Evolutionary conservation across 2,888 invertebrate species (phyloP).

Genomic region (Temnothorax unifasciatus): DNA sequence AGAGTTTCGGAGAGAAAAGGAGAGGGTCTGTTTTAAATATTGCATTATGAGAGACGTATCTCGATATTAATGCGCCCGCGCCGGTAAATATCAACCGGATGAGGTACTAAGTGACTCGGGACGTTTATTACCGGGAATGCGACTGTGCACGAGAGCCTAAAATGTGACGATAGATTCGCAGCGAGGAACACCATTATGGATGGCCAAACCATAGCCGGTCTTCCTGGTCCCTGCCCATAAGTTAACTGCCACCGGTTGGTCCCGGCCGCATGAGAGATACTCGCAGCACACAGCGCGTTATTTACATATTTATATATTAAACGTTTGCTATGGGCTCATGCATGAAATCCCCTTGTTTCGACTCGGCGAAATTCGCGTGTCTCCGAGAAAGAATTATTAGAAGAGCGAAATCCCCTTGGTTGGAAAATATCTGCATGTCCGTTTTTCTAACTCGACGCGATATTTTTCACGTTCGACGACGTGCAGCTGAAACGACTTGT

Average conservation of each 20-base stretch:
- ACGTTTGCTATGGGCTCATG: slow-evolving; percentile 69
- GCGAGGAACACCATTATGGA: slow-evolving; percentile 77
- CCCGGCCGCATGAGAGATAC: slow-evolving; percentile 82
- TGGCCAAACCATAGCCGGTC: slow-evolving; percentile 74
- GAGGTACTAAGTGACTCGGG: slow-evolving; percentile 52
- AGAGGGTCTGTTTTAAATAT: neutral
- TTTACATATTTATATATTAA: slow-evolving; percentile 84
- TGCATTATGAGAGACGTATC: neutral
- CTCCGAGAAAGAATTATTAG: neutral
- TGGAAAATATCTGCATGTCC: neutral
- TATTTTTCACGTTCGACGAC: slow-evolving; percentile 1
- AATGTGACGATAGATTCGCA: slow-evolving; percentile 82
- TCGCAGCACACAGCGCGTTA: slow-evolving; percentile 79
- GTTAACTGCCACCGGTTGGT: slow-evolving; percentile 81
- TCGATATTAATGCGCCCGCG: slow-evolving; percentile 48
- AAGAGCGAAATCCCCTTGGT: neutral
- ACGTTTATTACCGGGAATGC: slow-evolving; percentile 38
- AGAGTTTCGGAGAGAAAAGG: neutral
- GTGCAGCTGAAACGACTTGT: neutral
- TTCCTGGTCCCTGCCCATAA: slow-evolving; percentile 82
- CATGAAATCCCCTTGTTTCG: slow-evolving; percentile 70
- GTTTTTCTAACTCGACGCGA: neutral
- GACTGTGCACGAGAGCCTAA: slow-evolving; percentile 62
- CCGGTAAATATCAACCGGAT: slow-evolving; percentile 34
- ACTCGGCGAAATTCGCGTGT: slow-evolving; percentile 64